A percentile compares a stretch with the other conserved stretches of the same genome.
Conservation (phyloP, 2,888 invertebrate species). For the Lordiphosa andalusiaca region DNA sequence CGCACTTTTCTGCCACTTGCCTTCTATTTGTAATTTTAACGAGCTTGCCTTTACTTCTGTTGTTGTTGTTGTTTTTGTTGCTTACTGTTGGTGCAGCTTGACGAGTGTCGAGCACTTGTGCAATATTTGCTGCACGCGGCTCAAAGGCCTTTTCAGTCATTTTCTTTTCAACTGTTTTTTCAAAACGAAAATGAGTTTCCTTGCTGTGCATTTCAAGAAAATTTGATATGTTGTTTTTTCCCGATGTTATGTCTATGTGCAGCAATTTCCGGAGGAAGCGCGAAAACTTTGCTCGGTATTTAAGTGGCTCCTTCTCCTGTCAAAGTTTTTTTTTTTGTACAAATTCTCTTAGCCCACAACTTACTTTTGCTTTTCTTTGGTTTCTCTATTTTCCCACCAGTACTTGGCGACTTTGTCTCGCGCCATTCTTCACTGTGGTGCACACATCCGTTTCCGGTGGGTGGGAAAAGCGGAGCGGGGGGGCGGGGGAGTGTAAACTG, state of each 20-base stretch:
- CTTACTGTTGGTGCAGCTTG: conserved; percentile 48
- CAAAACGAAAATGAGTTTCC: conserved; percentile 62
- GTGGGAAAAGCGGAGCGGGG: too few relatives aligned
- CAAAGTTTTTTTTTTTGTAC: conserved; percentile 20
- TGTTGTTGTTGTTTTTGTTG: conserved; percentile 30
- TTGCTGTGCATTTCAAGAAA: conserved; percentile 50
- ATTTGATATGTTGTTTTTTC: conserved; percentile 9
- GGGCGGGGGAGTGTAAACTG: neutral
- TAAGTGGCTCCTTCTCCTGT: conserved; percentile 48
- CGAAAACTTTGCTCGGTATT: conserved; percentile 66
- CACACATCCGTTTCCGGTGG: conserved; percentile 59
- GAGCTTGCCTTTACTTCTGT: conserved; percentile 44
- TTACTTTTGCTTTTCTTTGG: conserved; percentile 20
- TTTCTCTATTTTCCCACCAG: conserved; percentile 3
- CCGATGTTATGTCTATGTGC: conserved; percentile 12
- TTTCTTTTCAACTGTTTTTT: conserved; percentile 42
- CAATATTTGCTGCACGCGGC: conserved; percentile 57
- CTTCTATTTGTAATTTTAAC: conserved; percentile 72
- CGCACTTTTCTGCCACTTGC: conserved; percentile 73
- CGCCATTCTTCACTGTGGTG: conserved; percentile 45
- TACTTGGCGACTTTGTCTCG: conserved; percentile 30
- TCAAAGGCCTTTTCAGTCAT: conserved; percentile 43
- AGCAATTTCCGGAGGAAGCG: conserved; percentile 69
- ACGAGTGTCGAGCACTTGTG: conserved; percentile 57
- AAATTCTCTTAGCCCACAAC: conserved; percentile 26